Base-by-base conservation (phyloP, 1,140 invertebrate genomes). In the Ladona fulva region DNA sequence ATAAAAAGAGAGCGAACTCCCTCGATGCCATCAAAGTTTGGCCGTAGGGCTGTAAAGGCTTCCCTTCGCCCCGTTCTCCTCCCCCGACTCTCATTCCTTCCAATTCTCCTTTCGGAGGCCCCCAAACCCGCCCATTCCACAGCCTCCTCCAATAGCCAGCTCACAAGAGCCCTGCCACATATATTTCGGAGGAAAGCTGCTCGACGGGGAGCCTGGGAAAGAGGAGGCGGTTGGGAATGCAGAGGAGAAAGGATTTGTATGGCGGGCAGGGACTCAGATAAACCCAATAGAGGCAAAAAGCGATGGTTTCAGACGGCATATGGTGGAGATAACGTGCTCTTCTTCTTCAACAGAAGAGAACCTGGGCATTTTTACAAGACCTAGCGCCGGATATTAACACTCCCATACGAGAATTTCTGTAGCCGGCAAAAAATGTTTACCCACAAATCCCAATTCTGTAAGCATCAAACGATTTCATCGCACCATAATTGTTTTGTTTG, bases 1-100 rank as follows among this genome's bases (percentile, higher is more conserved):
- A 66, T 66, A 66, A 66, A 66, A 66, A 66, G 52, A 66, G 52
- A 66, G 52, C 16, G 52, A 66, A 66, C 52, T 66, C 52, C 52
- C 52, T 66, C 52, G 1, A 37, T 37, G 16, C 52, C 52, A 66
- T 66, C 52, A 66, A 66, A 66, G 52, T 22, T 22, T 66, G 14
- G 52, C 52, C 52, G 16, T 3, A 22, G 52, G 52, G n/a, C 52
- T 22, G 52, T 66, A 66, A 66, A 66, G 12, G 52, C 52, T 5
- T 66, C 52, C 52, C 52, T 52, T 52, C 44, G 10, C 10, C 44
- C 44, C 44, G 10, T 52, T 52, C 19, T 52, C 44, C 19, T 52
- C 44, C 44, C 44, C 44, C 44, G 19, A 52, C 44, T 52, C 44
- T 19, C 44, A 52, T 52, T 52, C 44, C 44, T 52, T 19, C 19